Evolutionary conservation across 2,888 invertebrate genomes (phyloP).

Genomic region (Protodeltote pygarga): DNA sequence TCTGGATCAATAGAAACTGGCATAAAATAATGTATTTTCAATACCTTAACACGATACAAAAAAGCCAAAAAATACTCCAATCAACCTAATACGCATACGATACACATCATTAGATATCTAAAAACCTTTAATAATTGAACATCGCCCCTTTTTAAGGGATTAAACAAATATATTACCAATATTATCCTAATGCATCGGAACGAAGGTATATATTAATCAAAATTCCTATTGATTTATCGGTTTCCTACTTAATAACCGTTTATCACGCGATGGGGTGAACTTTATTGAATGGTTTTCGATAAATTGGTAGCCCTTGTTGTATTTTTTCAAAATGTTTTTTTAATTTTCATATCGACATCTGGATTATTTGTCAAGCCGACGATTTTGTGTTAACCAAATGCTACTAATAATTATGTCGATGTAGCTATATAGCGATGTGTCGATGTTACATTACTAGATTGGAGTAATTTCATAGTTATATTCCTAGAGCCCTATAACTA

Average conservation of each 20-base stretch:
- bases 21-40: conserved; percentile 9
- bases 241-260: conserved; percentile 58
- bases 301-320: conserved; percentile 39
- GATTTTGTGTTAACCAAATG: conserved; percentile 17
- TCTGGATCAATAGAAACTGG: conserved; percentile 11
- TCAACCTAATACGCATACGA: conserved; percentile 52
- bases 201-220: conserved; percentile 60
- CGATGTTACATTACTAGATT: too few relatives aligned
- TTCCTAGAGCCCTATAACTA: too few relatives aligned
- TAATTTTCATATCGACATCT: too few relatives aligned
- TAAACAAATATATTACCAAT: conserved; percentile 78
- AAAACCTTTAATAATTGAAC: conserved; percentile 39
- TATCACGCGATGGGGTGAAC: conserved; percentile 68
- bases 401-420: background rate
- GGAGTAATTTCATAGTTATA: too few relatives aligned
- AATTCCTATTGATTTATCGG: conserved; percentile 71
- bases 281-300: conserved; percentile 46
- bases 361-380: too few relatives aligned
- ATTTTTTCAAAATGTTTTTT: conserved; percentile 33
- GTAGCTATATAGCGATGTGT: too few relatives aligned
- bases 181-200: conserved; percentile 64
- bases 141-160: conserved; percentile 61
- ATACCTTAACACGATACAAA: background rate
- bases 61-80: conserved; percentile 12
- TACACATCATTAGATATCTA: conserved; percentile 60